These are phyloP conservation scores for Thereuonema tuberculata DNA, from an alignment of 1,140 invertebrate genomes.

Conservation along the genomic window DNA sequence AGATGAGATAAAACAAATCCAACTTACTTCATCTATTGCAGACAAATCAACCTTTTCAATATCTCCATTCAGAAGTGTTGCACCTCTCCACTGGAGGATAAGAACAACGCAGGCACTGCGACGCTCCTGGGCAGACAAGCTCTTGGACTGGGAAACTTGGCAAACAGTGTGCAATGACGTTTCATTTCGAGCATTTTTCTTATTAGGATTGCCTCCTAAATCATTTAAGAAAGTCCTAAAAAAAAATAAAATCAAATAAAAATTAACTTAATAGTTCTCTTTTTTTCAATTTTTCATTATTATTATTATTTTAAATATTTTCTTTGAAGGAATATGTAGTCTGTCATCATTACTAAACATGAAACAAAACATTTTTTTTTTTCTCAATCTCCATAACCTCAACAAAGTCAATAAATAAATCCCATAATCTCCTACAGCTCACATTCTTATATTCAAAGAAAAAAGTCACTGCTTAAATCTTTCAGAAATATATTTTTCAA, in stretches of 20 bases:
- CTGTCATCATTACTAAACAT: too few relatives aligned
- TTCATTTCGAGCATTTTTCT: constrained; percentile 48
- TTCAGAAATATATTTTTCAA: too few relatives aligned
- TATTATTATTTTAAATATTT: too few relatives aligned
- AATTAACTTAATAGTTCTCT: constrained; percentile 5
- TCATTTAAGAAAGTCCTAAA: constrained; percentile 48
- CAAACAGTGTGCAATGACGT: constrained; percentile 49
- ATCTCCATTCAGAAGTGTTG: constrained; percentile 36
- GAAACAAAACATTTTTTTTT: too few relatives aligned
- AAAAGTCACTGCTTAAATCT: too few relatives aligned
- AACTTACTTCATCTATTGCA: constrained; percentile 45
- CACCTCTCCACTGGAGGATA: constrained; percentile 47
- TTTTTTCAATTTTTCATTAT: not conserved
- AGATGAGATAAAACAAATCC: too few relatives aligned
- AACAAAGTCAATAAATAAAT: too few relatives aligned
- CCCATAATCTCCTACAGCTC: too few relatives aligned
- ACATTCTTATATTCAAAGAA: too few relatives aligned
- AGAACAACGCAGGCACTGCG: constrained; percentile 45
- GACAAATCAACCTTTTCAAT: constrained; percentile 43
- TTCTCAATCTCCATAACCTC: too few relatives aligned
- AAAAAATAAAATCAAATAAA: constrained; percentile 21
- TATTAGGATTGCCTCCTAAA: constrained; percentile 51
- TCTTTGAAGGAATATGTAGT: too few relatives aligned
- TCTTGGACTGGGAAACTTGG: constrained; percentile 36
- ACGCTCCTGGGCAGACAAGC: constrained; percentile 41